These are phyloP conservation scores for Bryconaethiops microstoma DNA, from an alignment of 2,797 vertebrate genomes.

Conservation along the genomic window DNA sequence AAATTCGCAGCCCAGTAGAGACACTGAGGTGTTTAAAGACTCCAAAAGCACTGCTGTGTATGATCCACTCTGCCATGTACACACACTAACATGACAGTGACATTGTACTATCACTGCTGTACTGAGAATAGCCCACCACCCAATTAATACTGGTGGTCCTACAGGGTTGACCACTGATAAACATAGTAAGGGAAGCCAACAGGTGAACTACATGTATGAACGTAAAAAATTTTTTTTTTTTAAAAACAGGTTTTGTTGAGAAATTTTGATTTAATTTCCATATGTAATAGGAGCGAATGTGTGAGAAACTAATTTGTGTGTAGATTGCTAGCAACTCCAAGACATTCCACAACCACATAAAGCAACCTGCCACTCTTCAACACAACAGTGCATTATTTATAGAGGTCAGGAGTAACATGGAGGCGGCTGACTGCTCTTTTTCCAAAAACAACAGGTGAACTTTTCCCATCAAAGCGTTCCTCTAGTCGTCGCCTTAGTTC, in stretches of 20 bases:
- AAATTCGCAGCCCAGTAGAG: too few relatives aligned
- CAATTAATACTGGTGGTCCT: too few relatives aligned
- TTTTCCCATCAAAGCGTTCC: not conserved
- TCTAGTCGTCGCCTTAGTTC: not conserved
- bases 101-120: too few relatives aligned
- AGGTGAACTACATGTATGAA: not conserved
- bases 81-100: too few relatives aligned
- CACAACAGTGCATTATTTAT: constrained; percentile 18
- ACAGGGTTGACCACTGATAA: too few relatives aligned
- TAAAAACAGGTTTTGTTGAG: not conserved
- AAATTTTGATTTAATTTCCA: not conserved
- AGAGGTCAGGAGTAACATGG: not conserved
- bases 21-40: too few relatives aligned
- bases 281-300: not conserved
- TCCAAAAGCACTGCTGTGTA: too few relatives aligned
- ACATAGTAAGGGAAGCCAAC: too few relatives aligned
- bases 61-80: too few relatives aligned
- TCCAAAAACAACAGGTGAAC: not conserved
- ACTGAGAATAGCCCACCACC: too few relatives aligned
- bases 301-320: not conserved
- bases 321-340: not conserved
- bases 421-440: constrained; percentile 3
- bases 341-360: not conserved
- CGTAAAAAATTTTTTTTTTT: too few relatives aligned
- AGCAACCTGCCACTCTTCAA: constrained; percentile 5